Conservation (phyloP, 2,888 invertebrate genomes). For the Laspeyria flexula region DNA sequence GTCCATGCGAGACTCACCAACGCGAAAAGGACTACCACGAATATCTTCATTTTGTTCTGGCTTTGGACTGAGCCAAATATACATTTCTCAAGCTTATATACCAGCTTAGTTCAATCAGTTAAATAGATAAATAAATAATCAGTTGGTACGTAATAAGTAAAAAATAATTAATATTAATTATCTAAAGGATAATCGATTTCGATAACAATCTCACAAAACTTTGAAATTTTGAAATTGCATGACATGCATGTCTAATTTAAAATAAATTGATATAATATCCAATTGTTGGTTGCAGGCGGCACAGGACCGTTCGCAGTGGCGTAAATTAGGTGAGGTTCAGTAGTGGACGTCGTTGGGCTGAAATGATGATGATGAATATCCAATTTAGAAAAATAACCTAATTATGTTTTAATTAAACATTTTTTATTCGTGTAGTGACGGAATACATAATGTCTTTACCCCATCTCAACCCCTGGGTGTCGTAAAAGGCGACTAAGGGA, state of each 20-base stretch:
- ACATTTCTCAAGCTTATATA: slow-evolving; percentile 13
- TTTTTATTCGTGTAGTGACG: too few relatives aligned
- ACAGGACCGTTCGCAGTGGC: too few relatives aligned
- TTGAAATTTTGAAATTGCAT: neutral
- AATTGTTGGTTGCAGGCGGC: too few relatives aligned
- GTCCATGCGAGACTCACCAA: slow-evolving; percentile 32
- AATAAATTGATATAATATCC: too few relatives aligned
- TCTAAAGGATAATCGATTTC: slow-evolving; percentile 3
- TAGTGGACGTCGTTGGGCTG: too few relatives aligned
- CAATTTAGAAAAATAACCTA: too few relatives aligned
- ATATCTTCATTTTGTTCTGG: slow-evolving; percentile 32
- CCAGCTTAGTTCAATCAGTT: neutral
- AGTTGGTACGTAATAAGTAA: neutral
- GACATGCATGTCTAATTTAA: neutral
- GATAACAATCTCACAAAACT: neutral
- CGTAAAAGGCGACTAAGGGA: too few relatives aligned
- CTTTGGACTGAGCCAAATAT: slow-evolving; percentile 1
- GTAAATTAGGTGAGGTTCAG: too few relatives aligned
- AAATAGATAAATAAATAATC: neutral
- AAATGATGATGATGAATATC: too few relatives aligned
- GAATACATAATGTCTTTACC: too few relatives aligned
- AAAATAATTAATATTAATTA: neutral
- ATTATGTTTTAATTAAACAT: too few relatives aligned
- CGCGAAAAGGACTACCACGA: slow-evolving; percentile 26
- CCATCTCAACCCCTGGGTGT: too few relatives aligned